Base-by-base conservation (phyloP, 1,140 invertebrate genomes). In the Drosophila pruinosa region DNA sequence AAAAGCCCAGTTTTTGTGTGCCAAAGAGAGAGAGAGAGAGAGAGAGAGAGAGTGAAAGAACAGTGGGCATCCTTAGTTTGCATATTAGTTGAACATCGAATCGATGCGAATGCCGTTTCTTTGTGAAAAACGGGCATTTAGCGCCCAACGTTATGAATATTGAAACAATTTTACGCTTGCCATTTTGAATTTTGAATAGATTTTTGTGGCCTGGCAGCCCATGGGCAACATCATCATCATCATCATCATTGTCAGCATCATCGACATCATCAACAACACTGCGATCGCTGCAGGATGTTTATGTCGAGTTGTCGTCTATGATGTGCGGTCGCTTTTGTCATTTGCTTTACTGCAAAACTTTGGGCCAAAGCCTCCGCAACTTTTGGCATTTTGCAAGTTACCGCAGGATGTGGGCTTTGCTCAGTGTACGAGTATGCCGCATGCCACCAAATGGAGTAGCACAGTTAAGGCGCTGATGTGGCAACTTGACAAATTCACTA, bases 101-200 rank as follows among this genome's bases (percentile, higher is more conserved):
- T 70, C 72, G 59, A 70, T 56, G 50, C 43, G 22, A 65, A 12
- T 48, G 45, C 22, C 39, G 39, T 28, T 36, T 28, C 56, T 47
- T 36, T 63, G 24, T 69, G 57, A 85, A 74, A 77, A 85, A 81
- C 72, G 81, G 26, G 58, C 83, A 88, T 88, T 88, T 88, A 88
- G 78, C 78, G 83, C 83, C 83, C 65, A 83, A 75, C 75, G 82
- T 78, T 88, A 88, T 88, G 82, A 89, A 88, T 88, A 88, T 88
- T 88, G 82, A 88, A 89, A 89, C 82, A 89, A 89, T 88, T 88
- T 88, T 89, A 78, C 83, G 83, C 78, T 88, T 88, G 67, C 75
- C 75, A 88, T 89, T 88, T 88, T 88, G 78, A 69, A 88, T 88
- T 82, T 78, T 88, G 83, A 88, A 88, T 89, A 78, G 82, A 61